A percentile compares a stretch with the other conserved stretches of the same genome.
Conservation (phyloP, 2,113 vertebrate genomes). For the Ammospiza nelsoni region DNA sequence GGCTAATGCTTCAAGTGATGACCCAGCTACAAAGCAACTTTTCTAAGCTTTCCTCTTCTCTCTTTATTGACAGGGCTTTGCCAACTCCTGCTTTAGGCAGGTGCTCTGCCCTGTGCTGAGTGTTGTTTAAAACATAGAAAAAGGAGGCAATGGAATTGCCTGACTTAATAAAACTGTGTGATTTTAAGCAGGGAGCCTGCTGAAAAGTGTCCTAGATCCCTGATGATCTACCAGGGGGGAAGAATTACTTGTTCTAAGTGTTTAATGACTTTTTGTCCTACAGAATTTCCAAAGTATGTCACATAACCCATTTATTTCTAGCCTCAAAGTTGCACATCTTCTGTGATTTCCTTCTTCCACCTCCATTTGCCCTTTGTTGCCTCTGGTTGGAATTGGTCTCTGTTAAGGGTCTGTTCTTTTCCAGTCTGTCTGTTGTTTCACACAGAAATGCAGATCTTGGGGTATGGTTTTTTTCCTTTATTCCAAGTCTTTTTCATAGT, state of each 20-base stretch:
- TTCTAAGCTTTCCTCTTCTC: not conserved
- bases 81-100: not conserved
- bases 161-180: not conserved
- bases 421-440: not conserved
- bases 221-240: not conserved
- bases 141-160: not conserved
- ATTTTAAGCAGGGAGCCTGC: not conserved
- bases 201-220: not conserved
- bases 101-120: not conserved
- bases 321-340: not conserved
- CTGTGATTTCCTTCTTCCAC: conserved; percentile 14
- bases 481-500: too few species aligned
- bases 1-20: not conserved
- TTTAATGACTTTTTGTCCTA: conserved; percentile 40
- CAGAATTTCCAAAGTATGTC: conserved; percentile 31
- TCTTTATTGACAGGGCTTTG: not conserved
- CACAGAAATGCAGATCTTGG: too few species aligned
- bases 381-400: not conserved
- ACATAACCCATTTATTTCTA: conserved; percentile 18
- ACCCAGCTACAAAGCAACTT: not conserved
- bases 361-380: conserved; percentile 9
- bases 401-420: not conserved
- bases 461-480: too few species aligned
- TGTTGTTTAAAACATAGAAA: not conserved
- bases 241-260: not conserved